phyloP scores from a whole-genome alignment of 2,113 vertebrate genomes.

The Urocynchramus pylzowi region DNA sequence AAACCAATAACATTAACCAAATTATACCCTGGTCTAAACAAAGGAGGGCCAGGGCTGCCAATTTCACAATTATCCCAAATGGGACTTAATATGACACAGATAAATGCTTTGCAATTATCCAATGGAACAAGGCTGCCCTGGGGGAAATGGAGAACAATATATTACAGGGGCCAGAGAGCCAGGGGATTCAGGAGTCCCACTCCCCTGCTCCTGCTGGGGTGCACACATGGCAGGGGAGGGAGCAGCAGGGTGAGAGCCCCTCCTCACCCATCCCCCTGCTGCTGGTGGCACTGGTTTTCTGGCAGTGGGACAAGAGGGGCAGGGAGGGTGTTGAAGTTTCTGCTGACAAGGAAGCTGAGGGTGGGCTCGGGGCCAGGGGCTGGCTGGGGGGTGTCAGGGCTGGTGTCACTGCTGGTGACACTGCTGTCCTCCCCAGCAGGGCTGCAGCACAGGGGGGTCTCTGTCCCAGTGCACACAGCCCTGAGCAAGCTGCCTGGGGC shows the following conservation, averaged over 20 bases:
- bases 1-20: conserved; percentile 48
- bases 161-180: not conserved
- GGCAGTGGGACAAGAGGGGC: not conserved
- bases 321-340: not conserved
- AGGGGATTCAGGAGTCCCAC: conserved; percentile 25
- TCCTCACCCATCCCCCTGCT: not conserved
- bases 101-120: conserved; percentile 57
- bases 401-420: not conserved
- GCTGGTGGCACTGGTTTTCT: not conserved
- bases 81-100: conserved; percentile 56
- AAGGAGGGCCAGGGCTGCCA: conserved; percentile 38
- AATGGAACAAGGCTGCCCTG: conserved; percentile 45
- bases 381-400: not conserved
- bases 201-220: not conserved
- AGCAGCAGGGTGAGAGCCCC: not conserved
- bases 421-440: rapidly evolving
- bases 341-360: not conserved
- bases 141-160: conserved; percentile 43
- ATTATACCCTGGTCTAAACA: conserved; percentile 56
- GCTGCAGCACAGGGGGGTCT: not conserved
- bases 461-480: not conserved
- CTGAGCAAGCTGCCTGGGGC: not conserved
- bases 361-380: not conserved
- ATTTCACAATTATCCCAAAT: conserved; percentile 51
- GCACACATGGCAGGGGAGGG: not conserved